phyloP scores from a whole-genome alignment of 2,113 vertebrate species.

The Pachyramphus minor region DNA sequence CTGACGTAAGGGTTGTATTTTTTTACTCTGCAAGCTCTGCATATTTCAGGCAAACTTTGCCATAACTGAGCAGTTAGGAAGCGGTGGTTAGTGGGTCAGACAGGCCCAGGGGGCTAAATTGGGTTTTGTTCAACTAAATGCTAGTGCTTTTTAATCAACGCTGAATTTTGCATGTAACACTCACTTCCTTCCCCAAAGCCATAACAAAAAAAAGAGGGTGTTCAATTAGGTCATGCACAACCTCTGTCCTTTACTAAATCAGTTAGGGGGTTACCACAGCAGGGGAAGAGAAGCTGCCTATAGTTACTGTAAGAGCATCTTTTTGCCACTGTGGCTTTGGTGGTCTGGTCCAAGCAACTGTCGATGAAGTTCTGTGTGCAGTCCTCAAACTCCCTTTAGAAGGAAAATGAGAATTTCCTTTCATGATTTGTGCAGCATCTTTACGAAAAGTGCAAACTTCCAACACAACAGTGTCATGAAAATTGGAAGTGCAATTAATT shows the following conservation, averaged over 20 bases:
- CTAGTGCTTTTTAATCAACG: slow-evolving; percentile 32
- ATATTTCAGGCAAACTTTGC: slow-evolving; percentile 9
- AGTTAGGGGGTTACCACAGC: background rate
- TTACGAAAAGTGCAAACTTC: background rate
- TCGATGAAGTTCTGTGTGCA: rapidly evolving
- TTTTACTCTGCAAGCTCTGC: background rate
- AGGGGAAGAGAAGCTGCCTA: background rate
- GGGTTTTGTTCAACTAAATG: slow-evolving; percentile 21
- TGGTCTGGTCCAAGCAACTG: background rate
- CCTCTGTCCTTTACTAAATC: background rate
- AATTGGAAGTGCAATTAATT: background rate
- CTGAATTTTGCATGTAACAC: background rate
- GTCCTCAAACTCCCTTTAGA: background rate
- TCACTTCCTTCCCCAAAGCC: slow-evolving; percentile 47
- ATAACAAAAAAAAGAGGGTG: background rate
- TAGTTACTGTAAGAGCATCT: background rate
- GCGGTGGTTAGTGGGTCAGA: slow-evolving; percentile 66
- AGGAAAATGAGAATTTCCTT: background rate
- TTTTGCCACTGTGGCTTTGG: background rate
- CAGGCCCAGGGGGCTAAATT: slow-evolving; percentile 7
- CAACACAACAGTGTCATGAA: background rate
- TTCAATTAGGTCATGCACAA: slow-evolving; percentile 14
- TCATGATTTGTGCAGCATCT: background rate
- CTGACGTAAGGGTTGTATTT: background rate
- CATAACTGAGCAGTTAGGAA: slow-evolving; percentile 14